Conservation (phyloP, 1,140 invertebrate species). For the Solenopsis invicta region DNA sequence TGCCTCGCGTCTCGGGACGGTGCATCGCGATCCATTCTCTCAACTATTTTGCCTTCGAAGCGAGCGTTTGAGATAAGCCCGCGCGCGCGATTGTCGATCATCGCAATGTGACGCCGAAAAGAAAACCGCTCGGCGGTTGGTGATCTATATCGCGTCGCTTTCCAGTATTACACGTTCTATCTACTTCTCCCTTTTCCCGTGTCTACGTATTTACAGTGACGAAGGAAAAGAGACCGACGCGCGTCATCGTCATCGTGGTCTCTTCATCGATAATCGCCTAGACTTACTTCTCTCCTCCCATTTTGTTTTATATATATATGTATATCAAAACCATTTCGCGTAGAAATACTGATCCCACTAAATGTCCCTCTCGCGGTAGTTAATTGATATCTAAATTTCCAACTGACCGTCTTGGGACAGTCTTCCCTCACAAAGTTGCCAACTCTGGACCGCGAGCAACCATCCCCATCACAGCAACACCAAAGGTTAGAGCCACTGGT, state of each 20-base stretch:
- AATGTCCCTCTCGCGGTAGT: conserved; percentile 43
- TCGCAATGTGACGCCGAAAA: conserved; percentile 55
- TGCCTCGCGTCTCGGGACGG: background rate
- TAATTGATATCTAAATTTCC: conserved; percentile 55
- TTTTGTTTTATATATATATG: conserved; percentile 39
- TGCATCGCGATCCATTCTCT: conserved; percentile 35
- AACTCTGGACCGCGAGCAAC: too few relatives aligned
- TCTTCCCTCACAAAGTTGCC: background rate
- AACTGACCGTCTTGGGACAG: background rate
- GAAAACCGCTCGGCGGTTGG: conserved; percentile 53
- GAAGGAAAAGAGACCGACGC: conserved; percentile 75
- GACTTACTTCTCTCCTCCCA: conserved; percentile 38
- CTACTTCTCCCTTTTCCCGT: conserved; percentile 56
- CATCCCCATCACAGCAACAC: too few relatives aligned
- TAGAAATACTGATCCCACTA: conserved; percentile 76
- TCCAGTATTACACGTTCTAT: conserved; percentile 64
- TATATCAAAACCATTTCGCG: conserved; percentile 73
- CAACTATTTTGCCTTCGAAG: conserved; percentile 44
- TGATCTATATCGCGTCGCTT: conserved; percentile 46
- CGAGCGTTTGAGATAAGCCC: conserved; percentile 38
- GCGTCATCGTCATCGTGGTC: conserved; percentile 58
- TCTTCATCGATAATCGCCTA: conserved; percentile 29
- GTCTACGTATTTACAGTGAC: conserved; percentile 79
- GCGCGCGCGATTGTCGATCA: conserved; percentile 54
- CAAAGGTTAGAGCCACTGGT: too few relatives aligned